These are phyloP conservation scores for Nothocercus nigrocapillus DNA, from an alignment of 2,113 vertebrate species.

Conservation along the genomic window DNA sequence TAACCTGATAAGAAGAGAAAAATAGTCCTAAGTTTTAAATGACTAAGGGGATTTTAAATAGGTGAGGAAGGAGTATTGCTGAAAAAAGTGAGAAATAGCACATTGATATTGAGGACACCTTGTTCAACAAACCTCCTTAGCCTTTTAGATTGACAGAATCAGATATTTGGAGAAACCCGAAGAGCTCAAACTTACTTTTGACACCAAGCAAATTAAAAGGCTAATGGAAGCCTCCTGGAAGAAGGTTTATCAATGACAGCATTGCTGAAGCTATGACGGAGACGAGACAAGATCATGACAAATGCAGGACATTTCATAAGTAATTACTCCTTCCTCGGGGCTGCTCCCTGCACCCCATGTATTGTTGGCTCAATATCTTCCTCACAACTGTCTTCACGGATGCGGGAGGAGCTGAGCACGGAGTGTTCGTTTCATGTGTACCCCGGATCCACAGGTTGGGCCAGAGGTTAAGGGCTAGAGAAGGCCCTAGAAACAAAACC, in stretches of 20 bases:
- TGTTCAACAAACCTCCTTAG: background rate
- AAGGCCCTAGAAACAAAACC: background rate
- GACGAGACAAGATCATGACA: background rate
- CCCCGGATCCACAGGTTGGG: background rate
- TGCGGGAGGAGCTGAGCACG: background rate
- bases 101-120: background rate
- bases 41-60: background rate
- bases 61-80: background rate
- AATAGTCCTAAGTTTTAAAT: background rate
- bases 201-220: background rate
- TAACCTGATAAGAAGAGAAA: background rate
- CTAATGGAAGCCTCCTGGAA: background rate
- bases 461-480: accelerated
- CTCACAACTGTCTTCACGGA: background rate
- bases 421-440: accelerated
- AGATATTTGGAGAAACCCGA: background rate
- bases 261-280: background rate
- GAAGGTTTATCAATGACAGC: background rate
- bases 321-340: background rate
- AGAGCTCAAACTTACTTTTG: background rate
- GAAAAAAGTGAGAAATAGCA: background rate
- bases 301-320: background rate
- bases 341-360: background rate
- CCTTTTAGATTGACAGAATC: background rate
- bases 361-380: background rate